Evolutionary conservation across 2,888 invertebrate species (phyloP).

Genomic region (Pristionchus fissidentatus): DNA sequence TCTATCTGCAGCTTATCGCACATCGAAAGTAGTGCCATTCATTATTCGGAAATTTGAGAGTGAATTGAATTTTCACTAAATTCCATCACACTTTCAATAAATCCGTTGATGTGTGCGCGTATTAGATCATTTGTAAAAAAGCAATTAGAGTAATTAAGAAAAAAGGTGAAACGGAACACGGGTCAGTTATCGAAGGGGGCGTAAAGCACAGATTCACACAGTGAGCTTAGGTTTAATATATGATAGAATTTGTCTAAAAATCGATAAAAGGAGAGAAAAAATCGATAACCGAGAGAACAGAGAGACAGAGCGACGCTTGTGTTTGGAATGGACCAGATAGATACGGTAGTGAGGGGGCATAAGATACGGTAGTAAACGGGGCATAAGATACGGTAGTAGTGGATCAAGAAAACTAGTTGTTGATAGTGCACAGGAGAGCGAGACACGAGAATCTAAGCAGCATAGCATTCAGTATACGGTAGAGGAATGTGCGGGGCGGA

Average conservation of each 20-base stretch:
- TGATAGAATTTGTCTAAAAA: too few species aligned
- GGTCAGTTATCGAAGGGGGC: constrained; percentile 40
- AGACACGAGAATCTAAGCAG: too few species aligned
- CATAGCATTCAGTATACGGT: constrained; percentile 27
- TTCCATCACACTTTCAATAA: too few species aligned
- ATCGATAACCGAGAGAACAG: constrained; percentile 40
- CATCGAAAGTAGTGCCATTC: constrained; percentile 23
- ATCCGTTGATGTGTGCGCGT: constrained; percentile 39
- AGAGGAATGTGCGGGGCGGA: neutral
- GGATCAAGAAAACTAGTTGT: constrained; percentile 10
- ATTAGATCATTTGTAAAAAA: constrained; percentile 32
- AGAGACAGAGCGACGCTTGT: constrained; percentile 5
- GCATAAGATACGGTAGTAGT: constrained; percentile 39
- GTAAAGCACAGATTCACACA: constrained; percentile 41
- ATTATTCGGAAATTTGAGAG: too few species aligned
- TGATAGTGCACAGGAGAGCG: constrained; percentile 28
- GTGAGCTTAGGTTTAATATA: constrained; percentile 37
- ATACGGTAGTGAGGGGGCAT: constrained; percentile 38
- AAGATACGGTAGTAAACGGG: too few species aligned
- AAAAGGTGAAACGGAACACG: constrained; percentile 26
- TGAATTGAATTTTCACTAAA: too few species aligned
- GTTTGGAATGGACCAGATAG: constrained; percentile 43
- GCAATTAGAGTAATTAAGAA: constrained; percentile 42
- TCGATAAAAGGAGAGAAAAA: neutral
- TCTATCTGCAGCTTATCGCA: constrained; percentile 33